phyloP scores from a whole-genome alignment of 2,797 vertebrate genomes.

The Vireo griseus region DNA sequence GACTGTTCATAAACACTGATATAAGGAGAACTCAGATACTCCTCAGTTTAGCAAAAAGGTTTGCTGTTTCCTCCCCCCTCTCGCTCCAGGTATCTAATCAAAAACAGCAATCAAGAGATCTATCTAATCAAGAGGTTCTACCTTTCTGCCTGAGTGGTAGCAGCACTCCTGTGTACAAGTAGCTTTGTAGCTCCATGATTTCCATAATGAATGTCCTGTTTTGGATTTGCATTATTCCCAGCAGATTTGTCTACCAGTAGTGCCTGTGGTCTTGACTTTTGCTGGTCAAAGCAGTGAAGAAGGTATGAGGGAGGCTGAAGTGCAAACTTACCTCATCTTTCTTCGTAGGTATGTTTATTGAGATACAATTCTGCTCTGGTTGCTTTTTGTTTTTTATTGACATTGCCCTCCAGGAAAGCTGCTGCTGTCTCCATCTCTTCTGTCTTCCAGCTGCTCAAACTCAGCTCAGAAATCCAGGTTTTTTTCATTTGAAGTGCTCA shows the following conservation, averaged over 20 bases:
- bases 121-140: neutral
- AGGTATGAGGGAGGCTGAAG: neutral
- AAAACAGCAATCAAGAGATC: neutral
- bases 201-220: neutral
- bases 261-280: neutral
- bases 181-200: neutral
- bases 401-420: neutral
- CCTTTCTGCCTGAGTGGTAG: neutral
- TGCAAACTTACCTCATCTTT: neutral
- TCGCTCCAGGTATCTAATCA: neutral
- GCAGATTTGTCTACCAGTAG: neutral
- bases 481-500: neutral
- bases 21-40: neutral
- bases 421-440: neutral
- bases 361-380: neutral
- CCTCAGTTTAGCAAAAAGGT: neutral
- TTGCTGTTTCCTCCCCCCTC: neutral
- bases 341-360: neutral
- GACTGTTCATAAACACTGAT: neutral
- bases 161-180: neutral
- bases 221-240: neutral
- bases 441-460: neutral
- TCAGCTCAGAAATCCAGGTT: neutral
- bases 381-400: neutral
- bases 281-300: neutral